Conservation (phyloP, 2,888 invertebrate genomes). For the Leucania comma region DNA sequence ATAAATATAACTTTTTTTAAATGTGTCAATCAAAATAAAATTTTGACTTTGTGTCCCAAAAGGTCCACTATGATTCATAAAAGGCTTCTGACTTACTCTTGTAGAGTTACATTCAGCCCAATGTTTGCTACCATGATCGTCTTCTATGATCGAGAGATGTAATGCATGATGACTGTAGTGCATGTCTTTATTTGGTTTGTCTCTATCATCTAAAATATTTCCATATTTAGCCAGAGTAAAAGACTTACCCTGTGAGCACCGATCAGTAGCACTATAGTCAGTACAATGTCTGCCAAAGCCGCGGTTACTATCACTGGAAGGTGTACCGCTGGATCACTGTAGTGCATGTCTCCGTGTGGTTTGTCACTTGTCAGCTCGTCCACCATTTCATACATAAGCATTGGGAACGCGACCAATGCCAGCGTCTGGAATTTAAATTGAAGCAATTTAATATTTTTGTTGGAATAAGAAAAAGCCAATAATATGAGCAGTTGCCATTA, state of each 20-base stretch:
- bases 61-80: too few species aligned
- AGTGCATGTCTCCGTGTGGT: conserved; percentile 47
- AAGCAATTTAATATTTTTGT: neutral
- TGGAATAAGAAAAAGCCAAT: neutral
- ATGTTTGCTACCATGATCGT: conserved; percentile 61
- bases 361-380: conserved; percentile 69
- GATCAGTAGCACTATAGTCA: conserved; percentile 74
- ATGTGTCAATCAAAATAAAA: too few species aligned
- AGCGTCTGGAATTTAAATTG: conserved; percentile 71
- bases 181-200: conserved; percentile 53
- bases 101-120: conserved; percentile 34
- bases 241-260: conserved; percentile 76
- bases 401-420: conserved; percentile 75
- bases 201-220: conserved; percentile 67
- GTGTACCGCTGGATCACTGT: conserved; percentile 68
- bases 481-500: neutral
- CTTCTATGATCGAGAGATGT: conserved; percentile 46
- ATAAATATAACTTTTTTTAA: too few species aligned
- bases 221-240: neutral
- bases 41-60: too few species aligned
- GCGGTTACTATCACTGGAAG: conserved; percentile 74
- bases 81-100: too few species aligned
- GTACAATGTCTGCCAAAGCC: conserved; percentile 71
- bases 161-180: conserved; percentile 64
- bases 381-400: conserved; percentile 76